Base-by-base conservation (phyloP, 2,888 invertebrate genomes). In the Patella pellucida region DNA sequence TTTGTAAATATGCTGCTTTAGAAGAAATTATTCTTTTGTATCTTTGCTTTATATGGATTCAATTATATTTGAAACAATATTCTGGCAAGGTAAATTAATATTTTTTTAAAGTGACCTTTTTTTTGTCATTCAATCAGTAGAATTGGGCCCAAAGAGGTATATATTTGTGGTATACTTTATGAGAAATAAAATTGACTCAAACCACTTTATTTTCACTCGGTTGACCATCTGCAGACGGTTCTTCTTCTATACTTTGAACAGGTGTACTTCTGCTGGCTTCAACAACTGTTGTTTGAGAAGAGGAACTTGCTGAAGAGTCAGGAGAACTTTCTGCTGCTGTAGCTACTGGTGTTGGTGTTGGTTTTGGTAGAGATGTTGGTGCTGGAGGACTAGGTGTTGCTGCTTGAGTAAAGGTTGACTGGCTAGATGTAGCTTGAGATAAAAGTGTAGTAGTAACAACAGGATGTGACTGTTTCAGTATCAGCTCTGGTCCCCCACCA, bases 401-500 rank as follows among this genome's bases (percentile, higher is more conserved):
- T 16, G 56, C n/a, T 56, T 56, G 56, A 16, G n/a, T 19, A 7
- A 19, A 19, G 7, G 56, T 19, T 56, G 16, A 19, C 11, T 56
- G 56, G 19, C 19, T 56, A 19, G 56, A 16, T 19, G 56, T 56
- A 56, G 56, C 56, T 56, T 56, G 56, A 19, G 56, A 56, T 56
- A 56, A 56, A 19, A 56, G 19, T 56, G 87, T 94, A 96, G 74
- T 73, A 19, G 74, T 68, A 12, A 74, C 62, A 12, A 69, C 69
- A 41, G 41, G 41, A 9, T 41, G 41, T 1, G 78, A 73, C 77
- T 88, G 86, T 50, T 84, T 81, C 15, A 84, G 77, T 23, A 92
- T 89, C 68, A 96, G 93, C 88, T 96, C 96, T 0, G 97, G 97
- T 0, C 97, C 97, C 1, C 97, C 97, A 14, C 96, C 95, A 89